A percentile compares a stretch with the other conserved stretches of the same genome.
Conservation (phyloP, 2,888 invertebrate species). For the Colostygia pectinataria region DNA sequence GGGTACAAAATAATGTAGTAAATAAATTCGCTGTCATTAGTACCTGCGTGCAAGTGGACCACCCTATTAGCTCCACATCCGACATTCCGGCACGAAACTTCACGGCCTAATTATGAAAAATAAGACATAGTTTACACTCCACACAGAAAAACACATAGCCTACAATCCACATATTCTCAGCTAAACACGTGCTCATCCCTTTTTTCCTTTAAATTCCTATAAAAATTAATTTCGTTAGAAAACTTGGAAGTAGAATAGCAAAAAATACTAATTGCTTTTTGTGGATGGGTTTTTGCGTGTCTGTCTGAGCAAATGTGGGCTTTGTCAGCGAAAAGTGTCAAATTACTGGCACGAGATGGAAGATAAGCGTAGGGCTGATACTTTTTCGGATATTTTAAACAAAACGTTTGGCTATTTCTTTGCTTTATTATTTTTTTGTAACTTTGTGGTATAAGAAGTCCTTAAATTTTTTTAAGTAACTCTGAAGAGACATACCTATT, state of each 20-base stretch:
- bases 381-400: not conserved
- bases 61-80: conserved; percentile 55
- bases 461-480: too few species aligned
- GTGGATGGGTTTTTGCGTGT: conserved; percentile 72
- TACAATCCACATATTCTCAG: conserved; percentile 63
- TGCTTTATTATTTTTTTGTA: not conserved
- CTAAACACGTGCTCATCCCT: conserved; percentile 75
- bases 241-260: conserved; percentile 44
- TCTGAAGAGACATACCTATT: too few species aligned
- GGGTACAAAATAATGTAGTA: too few species aligned
- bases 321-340: conserved; percentile 82
- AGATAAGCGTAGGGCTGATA: conserved; percentile 70
- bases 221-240: conserved; percentile 76
- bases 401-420: too few species aligned
- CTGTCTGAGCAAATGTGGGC: conserved; percentile 76
- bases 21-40: conserved; percentile 31
- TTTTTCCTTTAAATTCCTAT: conserved; percentile 62
- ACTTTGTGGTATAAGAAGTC: too few species aligned
- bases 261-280: conserved; percentile 82
- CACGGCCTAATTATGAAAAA: conserved; percentile 80
- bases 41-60: conserved; percentile 50
- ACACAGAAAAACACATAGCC: conserved; percentile 71
- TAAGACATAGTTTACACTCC: conserved; percentile 75
- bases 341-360: conserved; percentile 80
- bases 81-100: conserved; percentile 55